Percentiles rank a stretch among this genome's conserved stretches.
Evolutionary conservation across 1,140 invertebrate species (phyloP).

Genomic region (Formica selysi): DNA sequence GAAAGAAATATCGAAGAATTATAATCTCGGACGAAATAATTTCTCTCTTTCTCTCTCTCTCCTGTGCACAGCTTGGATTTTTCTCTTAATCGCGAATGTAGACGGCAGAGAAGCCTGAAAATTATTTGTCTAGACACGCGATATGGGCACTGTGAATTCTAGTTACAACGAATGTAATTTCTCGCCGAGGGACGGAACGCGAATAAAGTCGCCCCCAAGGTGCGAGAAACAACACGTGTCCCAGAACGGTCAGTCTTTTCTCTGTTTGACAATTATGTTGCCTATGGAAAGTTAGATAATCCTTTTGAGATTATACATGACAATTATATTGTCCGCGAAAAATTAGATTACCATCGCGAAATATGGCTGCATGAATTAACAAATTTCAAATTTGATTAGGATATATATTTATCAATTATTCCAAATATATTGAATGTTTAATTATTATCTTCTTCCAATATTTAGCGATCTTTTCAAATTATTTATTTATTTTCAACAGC

Average conservation of each 20-base stretch:
- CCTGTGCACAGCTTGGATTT: background rate
- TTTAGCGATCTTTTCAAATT: background rate
- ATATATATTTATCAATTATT: slow-evolving; percentile 14
- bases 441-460: background rate
- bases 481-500: background rate
- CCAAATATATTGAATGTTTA: background rate
- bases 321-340: background rate
- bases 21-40: background rate
- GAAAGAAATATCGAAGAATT: background rate
- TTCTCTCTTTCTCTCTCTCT: too few relatives aligned
- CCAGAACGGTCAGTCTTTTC: background rate
- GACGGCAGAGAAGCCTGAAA: background rate
- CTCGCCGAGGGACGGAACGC: background rate
- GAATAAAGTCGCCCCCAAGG: background rate
- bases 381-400: background rate
- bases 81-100: background rate
- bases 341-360: slow-evolving; percentile 4
- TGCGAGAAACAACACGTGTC: background rate
- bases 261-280: slow-evolving; percentile 10
- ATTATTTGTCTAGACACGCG: slow-evolving; percentile 56
- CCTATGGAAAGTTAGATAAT: background rate
- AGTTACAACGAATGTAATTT: slow-evolving; percentile 18
- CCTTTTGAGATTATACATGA: background rate
- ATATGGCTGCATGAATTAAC: too few relatives aligned
- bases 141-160: slow-evolving; percentile 3